Evolutionary conservation across 2,113 vertebrate species (phyloP), one percentile per base, ranked within the genome.

Genomic region (Corythaeola cristata): DNA sequence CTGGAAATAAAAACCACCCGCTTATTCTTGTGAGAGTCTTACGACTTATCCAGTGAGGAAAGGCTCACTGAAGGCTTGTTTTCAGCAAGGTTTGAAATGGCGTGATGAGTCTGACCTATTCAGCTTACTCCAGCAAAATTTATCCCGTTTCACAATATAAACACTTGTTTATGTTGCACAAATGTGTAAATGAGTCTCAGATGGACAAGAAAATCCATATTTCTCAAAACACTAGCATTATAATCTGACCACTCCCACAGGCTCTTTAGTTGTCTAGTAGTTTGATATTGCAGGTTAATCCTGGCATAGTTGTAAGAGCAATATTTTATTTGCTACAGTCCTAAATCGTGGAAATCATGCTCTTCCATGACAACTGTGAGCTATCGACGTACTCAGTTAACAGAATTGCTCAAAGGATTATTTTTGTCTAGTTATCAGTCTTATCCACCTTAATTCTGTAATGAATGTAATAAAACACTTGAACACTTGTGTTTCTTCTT

Each of bases 381-480:
- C 41, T 91, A 59, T 89, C 88, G 77, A 39, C 56, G 33, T 55
- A 73, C 30, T 89, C 71, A 88, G 63, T 85, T 89, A 67, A 63
- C 52, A 50, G 28, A 30, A 79, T 81, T 66, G 45, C 41, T 86
- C n/a, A 45, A 59, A 76, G 37, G 93, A 95, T 72, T 69, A 88
- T 84, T 96, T 95, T 82, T 62, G 45, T 23, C 77, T 93, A 32
- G 26, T 81, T 94, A 90, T 95, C 71, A 91, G 62, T 93, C 84
- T 93, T 79, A 78, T 10, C 56, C 60, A 86, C 63, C 82, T 91
- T 90, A 86, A 89, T 76, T 62, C 56, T 60, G 8, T 75, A 95
- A 90, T 74, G 49, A 93, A 81, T 78, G 53, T 73, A 94, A 90
- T 94, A 94, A 94, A 94, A 33, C 86, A 89, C 67, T 67, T 85